These are phyloP conservation scores for Lordiphosa collinella DNA, from an alignment of 1,140 invertebrate species.

Conservation along the genomic window DNA sequence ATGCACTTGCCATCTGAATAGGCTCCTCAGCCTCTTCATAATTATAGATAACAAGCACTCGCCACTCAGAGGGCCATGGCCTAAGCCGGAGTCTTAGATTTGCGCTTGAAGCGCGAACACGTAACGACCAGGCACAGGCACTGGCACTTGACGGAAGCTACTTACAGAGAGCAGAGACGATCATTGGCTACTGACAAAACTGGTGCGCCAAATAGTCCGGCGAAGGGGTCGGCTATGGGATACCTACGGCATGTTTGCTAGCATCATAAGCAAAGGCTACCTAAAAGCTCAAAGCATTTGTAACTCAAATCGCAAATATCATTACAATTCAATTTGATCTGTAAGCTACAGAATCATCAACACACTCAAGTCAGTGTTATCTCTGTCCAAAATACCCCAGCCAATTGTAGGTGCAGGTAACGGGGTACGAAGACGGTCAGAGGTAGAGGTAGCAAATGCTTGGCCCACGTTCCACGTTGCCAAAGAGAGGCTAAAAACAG, in stretches of 20 bases:
- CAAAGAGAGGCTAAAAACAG: conserved; percentile 2
- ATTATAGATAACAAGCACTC: conserved; percentile 30
- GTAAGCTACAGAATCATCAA: no score
- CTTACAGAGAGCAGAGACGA: conserved; percentile 5
- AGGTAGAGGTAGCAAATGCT: conserved; percentile 4
- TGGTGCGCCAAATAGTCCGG: not conserved
- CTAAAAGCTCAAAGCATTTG: no score
- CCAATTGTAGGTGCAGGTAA: not conserved
- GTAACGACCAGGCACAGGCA: conserved; percentile 10
- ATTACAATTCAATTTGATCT: no score
- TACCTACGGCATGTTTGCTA: not conserved
- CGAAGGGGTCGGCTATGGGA: not conserved
- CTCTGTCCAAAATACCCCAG: not conserved
- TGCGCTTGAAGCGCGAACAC: conserved; percentile 20
- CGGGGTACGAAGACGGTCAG: conserved; percentile 11
- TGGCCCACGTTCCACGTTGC: not conserved
- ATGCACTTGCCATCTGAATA: conserved; percentile 3
- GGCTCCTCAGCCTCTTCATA: conserved; percentile 14
- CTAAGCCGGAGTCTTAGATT: conserved; percentile 5
- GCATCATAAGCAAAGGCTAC: no score
- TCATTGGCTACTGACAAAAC: conserved; percentile 14
- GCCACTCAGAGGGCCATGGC: not conserved
- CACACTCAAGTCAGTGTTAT: no score
- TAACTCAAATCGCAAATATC: no score
- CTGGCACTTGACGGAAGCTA: conserved; percentile 11